Base-by-base conservation (phyloP, 2,113 vertebrate genomes). In the Pangasianodon hypophthalmus region DNA sequence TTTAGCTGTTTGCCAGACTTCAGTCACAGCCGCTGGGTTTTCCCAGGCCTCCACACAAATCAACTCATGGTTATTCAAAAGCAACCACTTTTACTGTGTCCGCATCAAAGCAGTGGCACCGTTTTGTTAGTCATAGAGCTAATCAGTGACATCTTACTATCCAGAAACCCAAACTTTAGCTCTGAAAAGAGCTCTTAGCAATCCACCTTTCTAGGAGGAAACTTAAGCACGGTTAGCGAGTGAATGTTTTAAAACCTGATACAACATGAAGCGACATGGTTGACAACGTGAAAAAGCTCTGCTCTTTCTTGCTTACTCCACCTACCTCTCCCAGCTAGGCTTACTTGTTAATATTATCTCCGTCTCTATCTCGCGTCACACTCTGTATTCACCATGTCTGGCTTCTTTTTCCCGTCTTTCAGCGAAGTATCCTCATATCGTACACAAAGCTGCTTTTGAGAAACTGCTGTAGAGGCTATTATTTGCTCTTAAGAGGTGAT, bases 401-500 rank as follows among this genome's bases (percentile, higher is more conserved):
- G 56, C 18, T 77, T 75, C 52, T 44, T 73, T 46, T 7, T 6
- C 32, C 14, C 1, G 11, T 67, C 16, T 88, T 88, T 93, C 89
- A 77, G 81, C n/a, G 62, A 92, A 92, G 89, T 87, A 88, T 62
- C 54, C 79, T 90, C 52, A 60, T 88, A 85, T 26, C 56, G 54
- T 83, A 91, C 84, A 88, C 75, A 84, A 69, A 75, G 84, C 91
- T 79, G 87, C 87, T 46, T 81, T 56, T 90, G 83, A 89, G 67
- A 80, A 48, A 46, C 84, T 58, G 60, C 73, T 69, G 88, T 87
- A 89, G 50, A 79, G 86, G 84, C 84, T 52, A 84, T 92, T 91
- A 71, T 91, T 87, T 56, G 73, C 79, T 69, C 13, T 87, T 81
- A 91, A 90, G 87, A 92, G 88, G 37, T 58, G 84, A 88, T 90